These are phyloP conservation scores for Drosophila gaucha DNA, from an alignment of 2,888 invertebrate genomes.

Conservation along the genomic window DNA sequence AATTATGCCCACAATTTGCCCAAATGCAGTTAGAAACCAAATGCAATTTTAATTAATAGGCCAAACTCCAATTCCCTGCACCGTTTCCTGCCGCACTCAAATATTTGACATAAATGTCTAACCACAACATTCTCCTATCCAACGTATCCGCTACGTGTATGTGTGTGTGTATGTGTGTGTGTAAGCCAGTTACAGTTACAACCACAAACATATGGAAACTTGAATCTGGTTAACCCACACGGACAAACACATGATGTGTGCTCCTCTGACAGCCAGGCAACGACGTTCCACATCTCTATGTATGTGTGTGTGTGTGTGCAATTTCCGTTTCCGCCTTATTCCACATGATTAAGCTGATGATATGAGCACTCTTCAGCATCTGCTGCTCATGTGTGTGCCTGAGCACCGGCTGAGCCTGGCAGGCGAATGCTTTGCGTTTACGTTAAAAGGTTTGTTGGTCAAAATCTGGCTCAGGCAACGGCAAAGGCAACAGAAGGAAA, in stretches of 20 bases:
- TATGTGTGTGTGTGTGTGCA: constrained; percentile 19
- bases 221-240: constrained; percentile 49
- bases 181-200: constrained; percentile 5
- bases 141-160: constrained; percentile 50
- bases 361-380: constrained; percentile 44
- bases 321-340: constrained; percentile 76
- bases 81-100: constrained; percentile 1
- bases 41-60: constrained; percentile 72
- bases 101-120: constrained; percentile 41
- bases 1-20: constrained; percentile 28
- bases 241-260: not conserved
- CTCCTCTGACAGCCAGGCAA: constrained; percentile 21
- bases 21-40: constrained; percentile 38
- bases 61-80: constrained; percentile 34
- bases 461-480: not conserved
- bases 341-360: constrained; percentile 77
- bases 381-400: constrained; percentile 29
- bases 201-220: constrained; percentile 45
- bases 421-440: constrained; percentile 1
- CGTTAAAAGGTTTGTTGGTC: constrained; percentile 9
- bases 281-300: constrained; percentile 1
- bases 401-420: constrained; percentile 4
- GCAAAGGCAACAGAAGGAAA: not conserved
- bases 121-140: constrained; percentile 68
- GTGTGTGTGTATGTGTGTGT: constrained; percentile 1